Conservation (phyloP, 1,140 invertebrate genomes). For the Bombus picipes region DNA sequence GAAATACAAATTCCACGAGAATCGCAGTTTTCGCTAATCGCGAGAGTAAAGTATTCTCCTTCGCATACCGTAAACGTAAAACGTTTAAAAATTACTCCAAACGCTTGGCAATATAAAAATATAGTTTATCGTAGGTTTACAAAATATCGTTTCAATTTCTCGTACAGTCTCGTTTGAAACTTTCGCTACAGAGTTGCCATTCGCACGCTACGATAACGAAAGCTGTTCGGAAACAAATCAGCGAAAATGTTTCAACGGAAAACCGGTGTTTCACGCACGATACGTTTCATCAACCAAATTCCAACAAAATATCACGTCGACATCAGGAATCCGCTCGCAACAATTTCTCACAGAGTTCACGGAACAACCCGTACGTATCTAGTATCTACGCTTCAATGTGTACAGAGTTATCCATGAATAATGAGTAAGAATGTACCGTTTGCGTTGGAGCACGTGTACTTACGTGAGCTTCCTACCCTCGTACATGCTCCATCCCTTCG, state of each 20-base stretch:
- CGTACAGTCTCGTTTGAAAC: not conserved
- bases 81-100: not conserved
- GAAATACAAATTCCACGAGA: too few species aligned
- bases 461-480: not conserved
- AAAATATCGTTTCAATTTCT: not conserved
- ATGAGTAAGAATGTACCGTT: constrained; percentile 41
- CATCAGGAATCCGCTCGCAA: not conserved
- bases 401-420: constrained; percentile 44
- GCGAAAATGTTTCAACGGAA: not conserved
- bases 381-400: constrained; percentile 11
- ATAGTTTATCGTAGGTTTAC: not conserved
- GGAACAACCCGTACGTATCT: not conserved
- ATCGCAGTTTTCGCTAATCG: too few species aligned
- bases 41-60: not conserved
- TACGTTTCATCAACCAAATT: not conserved
- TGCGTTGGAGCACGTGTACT: not conserved
- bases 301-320: not conserved
- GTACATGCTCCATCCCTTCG: not conserved
- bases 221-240: not conserved
- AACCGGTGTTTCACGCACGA: not conserved
- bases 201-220: not conserved
- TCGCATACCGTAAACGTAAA: not conserved
- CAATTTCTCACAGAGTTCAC: constrained; percentile 20
- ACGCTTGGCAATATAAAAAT: too few species aligned
- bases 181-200: not conserved